Percentiles rank a stretch among this genome's conserved stretches.
Evolutionary conservation across 2,113 vertebrate genomes (phyloP).

Genomic region (Gymnobelideus leadbeateri): DNA sequence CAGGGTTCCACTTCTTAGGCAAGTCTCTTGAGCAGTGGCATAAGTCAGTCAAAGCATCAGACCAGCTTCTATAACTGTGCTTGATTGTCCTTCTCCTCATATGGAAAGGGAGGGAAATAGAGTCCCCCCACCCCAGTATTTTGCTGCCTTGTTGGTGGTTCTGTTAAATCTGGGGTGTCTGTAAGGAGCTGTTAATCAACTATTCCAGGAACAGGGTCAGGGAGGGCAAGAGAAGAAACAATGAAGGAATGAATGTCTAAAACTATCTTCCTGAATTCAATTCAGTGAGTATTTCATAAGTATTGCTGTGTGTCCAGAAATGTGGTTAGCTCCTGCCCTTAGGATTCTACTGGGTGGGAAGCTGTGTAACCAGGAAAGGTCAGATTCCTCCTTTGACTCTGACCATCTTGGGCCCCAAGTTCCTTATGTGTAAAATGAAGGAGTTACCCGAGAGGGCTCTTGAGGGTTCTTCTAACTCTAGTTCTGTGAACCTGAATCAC

Average conservation of each 20-base stretch:
- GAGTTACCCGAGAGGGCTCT: background rate
- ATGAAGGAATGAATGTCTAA: background rate
- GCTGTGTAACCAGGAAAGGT: background rate
- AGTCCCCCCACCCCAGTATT: background rate
- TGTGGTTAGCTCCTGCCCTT: background rate
- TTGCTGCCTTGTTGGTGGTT: background rate
- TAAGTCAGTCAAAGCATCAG: background rate
- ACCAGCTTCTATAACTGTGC: background rate
- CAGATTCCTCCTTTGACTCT: background rate
- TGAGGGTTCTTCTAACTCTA: background rate
- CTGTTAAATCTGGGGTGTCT: background rate
- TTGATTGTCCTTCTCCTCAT: background rate
- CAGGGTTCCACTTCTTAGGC: background rate
- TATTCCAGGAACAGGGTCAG: constrained; percentile 37
- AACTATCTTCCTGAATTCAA: background rate
- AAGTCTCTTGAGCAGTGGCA: background rate
- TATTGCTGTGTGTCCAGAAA: background rate
- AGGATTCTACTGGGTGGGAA: background rate
- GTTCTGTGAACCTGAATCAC: background rate
- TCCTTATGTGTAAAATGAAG: background rate
- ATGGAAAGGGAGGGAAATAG: background rate
- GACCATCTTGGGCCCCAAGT: background rate
- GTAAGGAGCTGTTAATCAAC: background rate
- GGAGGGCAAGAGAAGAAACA: background rate
- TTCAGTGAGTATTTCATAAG: background rate